Conservation (phyloP, 2,113 vertebrate genomes). For the Odontesthes bonariensis region DNA sequence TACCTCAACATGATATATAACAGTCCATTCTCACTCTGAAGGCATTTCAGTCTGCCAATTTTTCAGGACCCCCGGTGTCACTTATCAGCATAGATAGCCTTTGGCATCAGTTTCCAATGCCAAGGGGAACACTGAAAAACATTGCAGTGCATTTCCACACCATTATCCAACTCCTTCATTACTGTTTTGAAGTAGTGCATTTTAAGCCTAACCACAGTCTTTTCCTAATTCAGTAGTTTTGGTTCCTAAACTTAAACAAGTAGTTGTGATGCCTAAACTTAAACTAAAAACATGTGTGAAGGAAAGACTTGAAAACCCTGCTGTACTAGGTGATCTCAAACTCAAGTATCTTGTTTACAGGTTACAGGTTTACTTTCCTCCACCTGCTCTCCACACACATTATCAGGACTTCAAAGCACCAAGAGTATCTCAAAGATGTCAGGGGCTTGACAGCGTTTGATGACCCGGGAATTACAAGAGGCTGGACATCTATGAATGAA, state of each 20-base stretch:
- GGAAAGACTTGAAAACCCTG: neutral
- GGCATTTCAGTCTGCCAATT: neutral
- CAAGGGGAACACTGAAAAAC: neutral
- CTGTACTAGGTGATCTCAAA: neutral
- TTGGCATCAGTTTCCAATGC: neutral
- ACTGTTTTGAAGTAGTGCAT: neutral
- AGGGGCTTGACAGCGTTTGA: neutral
- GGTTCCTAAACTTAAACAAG: neutral
- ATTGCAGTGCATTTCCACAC: neutral
- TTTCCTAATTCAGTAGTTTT: neutral
- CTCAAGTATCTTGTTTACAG: neutral
- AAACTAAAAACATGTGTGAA: too few species aligned
- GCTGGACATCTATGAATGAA: neutral
- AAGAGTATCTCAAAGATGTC: neutral
- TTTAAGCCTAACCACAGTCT: neutral
- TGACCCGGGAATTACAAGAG: neutral
- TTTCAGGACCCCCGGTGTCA: neutral
- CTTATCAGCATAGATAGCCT: neutral
- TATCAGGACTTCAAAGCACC: neutral
- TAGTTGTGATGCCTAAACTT: too few species aligned
- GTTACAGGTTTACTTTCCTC: too few species aligned
- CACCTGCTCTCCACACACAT: neutral
- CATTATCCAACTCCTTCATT: neutral
- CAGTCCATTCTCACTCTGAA: neutral
- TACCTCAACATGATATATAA: neutral